Percentiles rank a stretch among this genome's conserved stretches.
Evolutionary conservation across 2,888 invertebrate species (phyloP).

Genomic region (Drosophila mettleri): DNA sequence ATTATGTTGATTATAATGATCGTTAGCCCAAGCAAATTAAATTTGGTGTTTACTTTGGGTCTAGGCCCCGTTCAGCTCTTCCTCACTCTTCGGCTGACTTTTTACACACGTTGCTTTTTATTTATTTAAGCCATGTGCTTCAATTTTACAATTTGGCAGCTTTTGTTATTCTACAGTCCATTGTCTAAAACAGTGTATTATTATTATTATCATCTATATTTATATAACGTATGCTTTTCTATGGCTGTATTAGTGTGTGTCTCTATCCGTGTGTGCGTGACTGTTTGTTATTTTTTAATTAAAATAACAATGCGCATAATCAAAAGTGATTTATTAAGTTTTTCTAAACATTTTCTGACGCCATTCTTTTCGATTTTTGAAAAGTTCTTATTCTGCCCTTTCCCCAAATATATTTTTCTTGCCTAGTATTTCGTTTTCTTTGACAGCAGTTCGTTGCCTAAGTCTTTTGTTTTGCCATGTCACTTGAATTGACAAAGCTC

Average conservation of each 20-base stretch:
- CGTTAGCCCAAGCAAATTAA: slow-evolving; percentile 56
- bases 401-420: slow-evolving; percentile 28
- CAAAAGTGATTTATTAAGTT: slow-evolving; percentile 73
- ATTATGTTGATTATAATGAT: slow-evolving; percentile 62
- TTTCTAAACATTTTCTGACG: slow-evolving; percentile 43
- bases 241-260: too few relatives aligned
- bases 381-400: slow-evolving; percentile 24
- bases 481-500: neutral
- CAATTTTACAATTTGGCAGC: slow-evolving; percentile 50
- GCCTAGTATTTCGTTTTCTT: slow-evolving; percentile 5
- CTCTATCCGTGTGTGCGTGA: slow-evolving; percentile 8
- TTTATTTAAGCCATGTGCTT: slow-evolving; percentile 70
- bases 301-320: slow-evolving; percentile 75
- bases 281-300: slow-evolving; percentile 55
- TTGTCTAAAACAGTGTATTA: slow-evolving; percentile 45
- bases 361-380: slow-evolving; percentile 27
- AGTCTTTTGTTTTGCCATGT: slow-evolving; percentile 66
- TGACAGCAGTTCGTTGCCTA: slow-evolving; percentile 58
- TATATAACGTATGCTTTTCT: neutral
- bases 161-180: slow-evolving; percentile 49
- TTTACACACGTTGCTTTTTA: slow-evolving; percentile 24
- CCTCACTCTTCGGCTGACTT: neutral
- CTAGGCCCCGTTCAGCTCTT: slow-evolving; percentile 4
- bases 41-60: slow-evolving; percentile 68
- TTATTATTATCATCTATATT: slow-evolving; percentile 38